Conservation (phyloP, 2,113 vertebrate species). For the Trogon melanurus region DNA sequence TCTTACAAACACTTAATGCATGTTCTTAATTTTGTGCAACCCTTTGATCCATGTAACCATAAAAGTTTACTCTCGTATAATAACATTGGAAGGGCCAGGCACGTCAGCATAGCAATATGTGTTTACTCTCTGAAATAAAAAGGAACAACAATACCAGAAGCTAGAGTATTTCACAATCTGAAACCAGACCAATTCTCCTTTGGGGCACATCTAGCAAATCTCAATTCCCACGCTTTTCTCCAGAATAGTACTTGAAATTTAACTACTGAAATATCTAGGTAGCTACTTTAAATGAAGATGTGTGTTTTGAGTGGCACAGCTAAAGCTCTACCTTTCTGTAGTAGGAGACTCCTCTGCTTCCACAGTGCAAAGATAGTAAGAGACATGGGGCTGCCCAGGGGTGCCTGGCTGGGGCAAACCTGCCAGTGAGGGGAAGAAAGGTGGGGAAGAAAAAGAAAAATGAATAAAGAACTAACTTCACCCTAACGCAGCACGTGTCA, state of each 20-base stretch:
- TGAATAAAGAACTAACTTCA: neutral
- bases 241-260: neutral
- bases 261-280: neutral
- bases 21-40: conserved; percentile 49
- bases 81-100: conserved; percentile 44
- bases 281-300: neutral
- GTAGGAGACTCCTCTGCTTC: neutral
- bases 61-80: conserved; percentile 38
- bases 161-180: conserved; percentile 42
- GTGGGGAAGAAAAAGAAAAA: neutral
- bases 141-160: conserved; percentile 45
- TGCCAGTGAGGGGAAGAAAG: neutral
- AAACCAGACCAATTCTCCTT: conserved; percentile 42
- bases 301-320: neutral
- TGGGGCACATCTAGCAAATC: conserved; percentile 34
- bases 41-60: conserved; percentile 31
- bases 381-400: neutral
- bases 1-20: conserved; percentile 14
- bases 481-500: neutral
- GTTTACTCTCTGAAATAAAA: conserved; percentile 58
- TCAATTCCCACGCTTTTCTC: conserved; percentile 31
- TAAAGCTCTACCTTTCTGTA: neutral
- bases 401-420: neutral
- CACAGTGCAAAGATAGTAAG: neutral
- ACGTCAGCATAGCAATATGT: conserved; percentile 12